These are phyloP conservation scores for Lagopus muta DNA, from an alignment of 2,113 vertebrate species.

Conservation along the genomic window DNA sequence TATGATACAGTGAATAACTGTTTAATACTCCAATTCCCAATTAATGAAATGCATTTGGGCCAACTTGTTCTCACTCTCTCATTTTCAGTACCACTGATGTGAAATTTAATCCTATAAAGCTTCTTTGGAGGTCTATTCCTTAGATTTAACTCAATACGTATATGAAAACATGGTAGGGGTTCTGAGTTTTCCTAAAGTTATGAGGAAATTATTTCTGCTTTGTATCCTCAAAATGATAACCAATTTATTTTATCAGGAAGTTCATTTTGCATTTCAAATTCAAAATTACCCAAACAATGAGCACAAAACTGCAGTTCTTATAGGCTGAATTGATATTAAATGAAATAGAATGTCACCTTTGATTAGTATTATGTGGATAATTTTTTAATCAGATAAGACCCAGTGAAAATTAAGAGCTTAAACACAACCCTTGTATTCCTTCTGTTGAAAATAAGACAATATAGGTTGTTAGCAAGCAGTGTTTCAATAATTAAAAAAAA, in stretches of 20 bases:
- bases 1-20: neutral
- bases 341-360: neutral
- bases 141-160: neutral
- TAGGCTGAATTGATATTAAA: neutral
- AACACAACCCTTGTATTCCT: neutral
- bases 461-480: neutral
- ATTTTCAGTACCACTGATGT: neutral
- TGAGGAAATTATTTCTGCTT: slow-evolving; percentile 20
- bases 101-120: neutral
- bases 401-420: neutral
- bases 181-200: neutral
- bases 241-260: neutral
- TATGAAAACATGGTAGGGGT: neutral
- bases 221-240: slow-evolving; percentile 20
- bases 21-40: neutral
- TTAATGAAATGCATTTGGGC: slow-evolving; percentile 32
- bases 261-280: neutral
- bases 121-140: neutral
- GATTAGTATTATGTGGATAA: neutral
- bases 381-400: neutral
- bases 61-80: neutral
- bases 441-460: neutral
- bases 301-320: neutral
- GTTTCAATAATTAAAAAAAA: neutral
- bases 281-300: neutral